These are phyloP conservation scores for Drosophila simulans DNA, from an alignment of 1,140 invertebrate species.

Conservation along the genomic window DNA sequence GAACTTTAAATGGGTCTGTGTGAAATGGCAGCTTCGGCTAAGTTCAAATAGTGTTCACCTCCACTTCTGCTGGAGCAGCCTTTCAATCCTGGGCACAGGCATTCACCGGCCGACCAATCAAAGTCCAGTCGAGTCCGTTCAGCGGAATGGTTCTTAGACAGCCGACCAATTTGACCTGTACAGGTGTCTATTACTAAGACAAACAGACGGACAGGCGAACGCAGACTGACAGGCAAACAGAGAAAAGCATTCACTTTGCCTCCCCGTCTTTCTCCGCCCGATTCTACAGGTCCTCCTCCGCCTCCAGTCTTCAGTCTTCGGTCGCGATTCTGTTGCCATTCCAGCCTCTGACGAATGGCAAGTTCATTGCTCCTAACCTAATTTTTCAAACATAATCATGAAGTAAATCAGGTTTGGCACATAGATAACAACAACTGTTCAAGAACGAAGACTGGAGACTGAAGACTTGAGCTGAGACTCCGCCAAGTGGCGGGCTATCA, in stretches of 20 bases:
- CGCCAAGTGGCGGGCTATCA: slow-evolving; percentile 56
- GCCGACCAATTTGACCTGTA: slow-evolving; percentile 57
- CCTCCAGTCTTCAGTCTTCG: slow-evolving; percentile 41
- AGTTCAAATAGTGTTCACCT: slow-evolving; percentile 39
- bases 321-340: slow-evolving; percentile 47
- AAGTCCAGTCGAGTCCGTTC: slow-evolving; percentile 36
- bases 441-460: slow-evolving; percentile 12
- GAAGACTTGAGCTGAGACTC: slow-evolving; percentile 36
- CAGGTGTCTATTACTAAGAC: slow-evolving; percentile 78
- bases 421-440: slow-evolving; percentile 74
- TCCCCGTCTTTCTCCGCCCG: slow-evolving; percentile 2
- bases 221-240: slow-evolving; percentile 42
- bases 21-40: slow-evolving; percentile 24
- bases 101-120: slow-evolving; percentile 41
- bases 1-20: slow-evolving; percentile 14
- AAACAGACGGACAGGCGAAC: slow-evolving; percentile 58
- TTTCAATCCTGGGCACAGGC: slow-evolving; percentile 32
- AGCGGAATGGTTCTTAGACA: slow-evolving; percentile 49
- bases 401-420: slow-evolving; percentile 83
- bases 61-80: slow-evolving; percentile 17
- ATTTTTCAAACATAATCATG: slow-evolving; percentile 84
- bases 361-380: slow-evolving; percentile 84
- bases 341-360: slow-evolving; percentile 69
- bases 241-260: slow-evolving; percentile 78
- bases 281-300: slow-evolving; percentile 12